Conservation (phyloP, 1,140 invertebrate species). For the Drosophila micromelanica region DNA sequence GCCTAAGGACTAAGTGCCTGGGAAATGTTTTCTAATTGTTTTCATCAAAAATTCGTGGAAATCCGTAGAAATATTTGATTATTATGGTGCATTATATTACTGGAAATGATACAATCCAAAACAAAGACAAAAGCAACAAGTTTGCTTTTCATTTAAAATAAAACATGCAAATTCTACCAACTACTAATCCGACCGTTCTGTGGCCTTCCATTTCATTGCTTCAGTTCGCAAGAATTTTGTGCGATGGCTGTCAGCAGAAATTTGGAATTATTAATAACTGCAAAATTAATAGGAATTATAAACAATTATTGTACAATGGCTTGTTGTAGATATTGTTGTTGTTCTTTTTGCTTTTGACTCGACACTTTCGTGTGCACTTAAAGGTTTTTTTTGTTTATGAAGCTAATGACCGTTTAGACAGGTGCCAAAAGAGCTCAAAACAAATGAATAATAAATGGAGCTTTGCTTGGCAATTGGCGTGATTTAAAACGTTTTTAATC, state of each 20-base stretch:
- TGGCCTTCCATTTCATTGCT: constrained; percentile 29
- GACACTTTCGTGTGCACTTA: constrained; percentile 28
- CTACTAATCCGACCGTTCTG: constrained; percentile 25
- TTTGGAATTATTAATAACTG: constrained; percentile 53
- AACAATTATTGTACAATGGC: constrained; percentile 37
- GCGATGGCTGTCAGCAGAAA: constrained; percentile 55
- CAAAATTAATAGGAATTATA: constrained; percentile 66
- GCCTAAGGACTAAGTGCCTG: background rate
- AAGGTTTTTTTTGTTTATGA: constrained; percentile 25
- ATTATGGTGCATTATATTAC: constrained; percentile 16
- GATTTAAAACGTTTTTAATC: constrained; percentile 18
- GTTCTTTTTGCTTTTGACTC: constrained; percentile 20
- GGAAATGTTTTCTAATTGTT: constrained; percentile 17
- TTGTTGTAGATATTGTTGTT: constrained; percentile 1
- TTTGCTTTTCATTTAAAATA: constrained; percentile 45
- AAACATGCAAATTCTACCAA: background rate
- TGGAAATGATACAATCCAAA: constrained; percentile 9
- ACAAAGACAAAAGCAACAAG: constrained; percentile 10
- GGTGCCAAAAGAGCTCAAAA: constrained; percentile 12
- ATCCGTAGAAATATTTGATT: constrained; percentile 6
- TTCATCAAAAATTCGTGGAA: constrained; percentile 37
- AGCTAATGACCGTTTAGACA: constrained; percentile 52
- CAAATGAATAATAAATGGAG: background rate
- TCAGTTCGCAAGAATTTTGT: constrained; percentile 55
- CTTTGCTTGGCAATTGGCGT: constrained; percentile 6